Conservation (phyloP, 2,797 vertebrate genomes). For the Coregonus ussuriensis region DNA sequence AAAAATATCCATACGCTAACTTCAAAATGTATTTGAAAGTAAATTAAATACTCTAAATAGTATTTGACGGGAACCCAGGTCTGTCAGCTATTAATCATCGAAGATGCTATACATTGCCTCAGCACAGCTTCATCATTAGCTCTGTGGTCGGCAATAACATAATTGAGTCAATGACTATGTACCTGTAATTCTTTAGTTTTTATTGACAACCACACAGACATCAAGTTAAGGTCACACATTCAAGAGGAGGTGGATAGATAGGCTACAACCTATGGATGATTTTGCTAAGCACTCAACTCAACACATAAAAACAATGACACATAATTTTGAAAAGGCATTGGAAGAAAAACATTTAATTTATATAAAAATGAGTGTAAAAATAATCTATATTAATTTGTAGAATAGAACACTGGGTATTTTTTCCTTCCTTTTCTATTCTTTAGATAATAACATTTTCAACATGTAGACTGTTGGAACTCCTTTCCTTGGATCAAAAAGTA, state of each 20-base stretch:
- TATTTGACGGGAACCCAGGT: too few relatives aligned
- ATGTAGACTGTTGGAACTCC: neutral
- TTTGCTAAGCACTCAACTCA: neutral
- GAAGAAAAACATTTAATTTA: neutral
- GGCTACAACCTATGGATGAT: neutral
- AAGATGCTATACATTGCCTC: neutral
- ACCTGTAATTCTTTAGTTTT: too few relatives aligned
- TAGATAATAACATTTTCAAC: neutral
- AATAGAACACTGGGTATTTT: neutral
- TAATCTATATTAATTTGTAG: neutral
- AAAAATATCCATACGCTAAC: too few relatives aligned
- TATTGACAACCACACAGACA: too few relatives aligned
- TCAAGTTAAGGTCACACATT: neutral
- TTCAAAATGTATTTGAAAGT: too few relatives aligned
- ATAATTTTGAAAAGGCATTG: neutral
- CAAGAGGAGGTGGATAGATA: neutral
- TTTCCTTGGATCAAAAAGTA: too few relatives aligned
- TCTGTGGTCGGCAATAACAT: neutral
- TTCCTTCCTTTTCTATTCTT: neutral
- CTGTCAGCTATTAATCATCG: neutral
- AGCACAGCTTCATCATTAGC: neutral
- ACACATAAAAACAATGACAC: neutral
- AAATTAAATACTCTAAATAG: too few relatives aligned
- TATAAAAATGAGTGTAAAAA: neutral
- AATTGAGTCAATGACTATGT: too few relatives aligned